These are phyloP conservation scores for Trichacis sp. DNA, from an alignment of 2,888 invertebrate species.

Conservation along the genomic window DNA sequence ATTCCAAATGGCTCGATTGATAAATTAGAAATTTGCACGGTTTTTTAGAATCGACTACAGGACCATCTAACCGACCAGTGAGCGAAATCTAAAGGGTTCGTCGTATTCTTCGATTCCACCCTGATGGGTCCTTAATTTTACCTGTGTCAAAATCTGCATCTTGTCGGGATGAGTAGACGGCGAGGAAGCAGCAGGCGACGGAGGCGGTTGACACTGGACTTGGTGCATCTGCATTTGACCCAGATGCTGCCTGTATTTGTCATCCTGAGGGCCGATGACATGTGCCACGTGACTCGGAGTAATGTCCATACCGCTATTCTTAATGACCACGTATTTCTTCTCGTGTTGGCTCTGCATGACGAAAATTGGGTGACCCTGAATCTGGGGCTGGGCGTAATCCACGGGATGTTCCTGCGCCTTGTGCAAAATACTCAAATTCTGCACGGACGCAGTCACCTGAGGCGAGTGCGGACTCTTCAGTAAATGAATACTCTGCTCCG, in stretches of 20 bases:
- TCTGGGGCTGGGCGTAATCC: conserved; percentile 58
- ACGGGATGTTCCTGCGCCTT: conserved; percentile 61
- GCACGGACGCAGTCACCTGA: conserved; percentile 51
- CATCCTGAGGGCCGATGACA: conserved; percentile 69
- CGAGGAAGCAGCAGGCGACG: conserved; percentile 50
- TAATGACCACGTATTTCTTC: conserved; percentile 76
- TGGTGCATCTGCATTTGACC: conserved; percentile 55
- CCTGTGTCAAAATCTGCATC: not conserved
- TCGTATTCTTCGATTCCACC: no score
- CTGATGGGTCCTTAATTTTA: no score
- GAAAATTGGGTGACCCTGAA: conserved; percentile 52
- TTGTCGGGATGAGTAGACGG: conserved; percentile 38
- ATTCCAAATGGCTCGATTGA: no score
- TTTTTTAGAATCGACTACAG: no score
- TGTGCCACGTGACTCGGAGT: conserved; percentile 58
- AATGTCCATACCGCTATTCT: conserved; percentile 68
- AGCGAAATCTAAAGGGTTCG: no score
- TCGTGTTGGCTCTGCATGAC: conserved; percentile 70
- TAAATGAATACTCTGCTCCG: conserved; percentile 52
- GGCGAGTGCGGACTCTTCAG: conserved; percentile 59
- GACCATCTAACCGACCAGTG: no score
- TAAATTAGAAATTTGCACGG: no score
- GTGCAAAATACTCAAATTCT: conserved; percentile 57
- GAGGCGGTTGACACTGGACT: conserved; percentile 59
- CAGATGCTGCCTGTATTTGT: conserved; percentile 62